Percentiles rank a stretch among this genome's conserved stretches.
phyloP scores from a whole-genome alignment of 2,113 vertebrate genomes.

The Eulemur rufifrons region DNA sequence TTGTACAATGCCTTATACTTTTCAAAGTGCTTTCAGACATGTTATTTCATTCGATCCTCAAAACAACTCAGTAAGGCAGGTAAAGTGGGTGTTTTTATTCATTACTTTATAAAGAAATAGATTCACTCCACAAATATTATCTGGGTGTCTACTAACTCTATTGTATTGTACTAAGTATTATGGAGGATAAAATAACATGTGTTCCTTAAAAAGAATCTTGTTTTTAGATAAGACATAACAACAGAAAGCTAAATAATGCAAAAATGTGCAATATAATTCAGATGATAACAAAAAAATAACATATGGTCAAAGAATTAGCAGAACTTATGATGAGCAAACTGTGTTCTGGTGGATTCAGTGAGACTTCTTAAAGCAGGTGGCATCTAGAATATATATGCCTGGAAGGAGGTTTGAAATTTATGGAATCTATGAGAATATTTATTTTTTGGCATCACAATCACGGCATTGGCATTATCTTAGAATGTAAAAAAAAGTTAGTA shows the following conservation, averaged over 20 bases:
- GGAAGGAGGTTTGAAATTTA: background rate
- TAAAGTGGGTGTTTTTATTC: constrained; percentile 32
- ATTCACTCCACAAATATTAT: background rate
- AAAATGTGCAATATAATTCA: background rate
- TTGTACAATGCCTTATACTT: background rate
- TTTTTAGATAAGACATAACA: constrained; percentile 29
- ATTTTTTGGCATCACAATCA: background rate
- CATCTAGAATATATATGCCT: background rate
- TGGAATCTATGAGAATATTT: background rate
- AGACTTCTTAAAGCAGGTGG: background rate
- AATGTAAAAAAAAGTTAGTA: background rate
- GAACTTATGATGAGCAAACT: background rate
- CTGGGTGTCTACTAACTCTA: background rate
- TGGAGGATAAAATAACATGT: background rate
- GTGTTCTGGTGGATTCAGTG: background rate
- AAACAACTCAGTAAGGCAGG: background rate
- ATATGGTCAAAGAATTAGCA: background rate
- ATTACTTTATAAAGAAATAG: constrained; percentile 4
- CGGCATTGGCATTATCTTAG: background rate
- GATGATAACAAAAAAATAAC: background rate
- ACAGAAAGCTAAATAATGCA: constrained; percentile 10
- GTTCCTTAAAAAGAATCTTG: constrained; percentile 3
- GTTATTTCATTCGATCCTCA: constrained; percentile 39
- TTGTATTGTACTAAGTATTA: background rate
- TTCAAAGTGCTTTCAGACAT: constrained; percentile 41